Evolutionary conservation across 2,113 vertebrate species (phyloP).

Genomic region (Lathamus discolor): DNA sequence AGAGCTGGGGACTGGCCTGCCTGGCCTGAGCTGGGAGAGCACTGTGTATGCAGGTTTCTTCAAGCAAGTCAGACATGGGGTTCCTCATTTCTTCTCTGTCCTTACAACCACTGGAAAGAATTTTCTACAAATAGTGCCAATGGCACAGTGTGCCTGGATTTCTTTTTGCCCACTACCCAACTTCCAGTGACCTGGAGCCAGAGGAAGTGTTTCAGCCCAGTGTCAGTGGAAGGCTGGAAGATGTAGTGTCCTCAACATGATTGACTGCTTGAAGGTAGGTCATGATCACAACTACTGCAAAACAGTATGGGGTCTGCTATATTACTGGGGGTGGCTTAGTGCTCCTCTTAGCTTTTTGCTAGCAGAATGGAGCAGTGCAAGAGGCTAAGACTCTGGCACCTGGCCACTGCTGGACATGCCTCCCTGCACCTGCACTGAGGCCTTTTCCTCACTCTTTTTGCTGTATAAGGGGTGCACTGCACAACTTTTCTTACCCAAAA

Average conservation of each 20-base stretch:
- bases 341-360: not conserved
- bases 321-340: not conserved
- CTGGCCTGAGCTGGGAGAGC: not conserved
- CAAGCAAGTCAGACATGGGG: not conserved
- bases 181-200: not conserved
- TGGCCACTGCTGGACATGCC: accelerated
- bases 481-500: not conserved
- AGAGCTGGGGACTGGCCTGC: not conserved
- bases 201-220: not conserved
- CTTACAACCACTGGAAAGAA: not conserved
- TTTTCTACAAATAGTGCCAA: not conserved
- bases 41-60: not conserved
- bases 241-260: not conserved
- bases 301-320: accelerated
- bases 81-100: not conserved
- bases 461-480: not conserved
- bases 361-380: not conserved
- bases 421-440: accelerated
- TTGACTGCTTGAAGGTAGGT: not conserved
- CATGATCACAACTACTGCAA: not conserved
- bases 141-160: not conserved
- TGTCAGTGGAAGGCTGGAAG: not conserved
- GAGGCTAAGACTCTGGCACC: accelerated
- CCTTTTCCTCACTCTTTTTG: not conserved
- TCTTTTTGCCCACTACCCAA: not conserved